A percentile compares a stretch with the other conserved stretches of the same genome.
These are phyloP conservation scores for Crax fasciolata DNA, from an alignment of 2,797 vertebrate genomes.

Conservation along the genomic window DNA sequence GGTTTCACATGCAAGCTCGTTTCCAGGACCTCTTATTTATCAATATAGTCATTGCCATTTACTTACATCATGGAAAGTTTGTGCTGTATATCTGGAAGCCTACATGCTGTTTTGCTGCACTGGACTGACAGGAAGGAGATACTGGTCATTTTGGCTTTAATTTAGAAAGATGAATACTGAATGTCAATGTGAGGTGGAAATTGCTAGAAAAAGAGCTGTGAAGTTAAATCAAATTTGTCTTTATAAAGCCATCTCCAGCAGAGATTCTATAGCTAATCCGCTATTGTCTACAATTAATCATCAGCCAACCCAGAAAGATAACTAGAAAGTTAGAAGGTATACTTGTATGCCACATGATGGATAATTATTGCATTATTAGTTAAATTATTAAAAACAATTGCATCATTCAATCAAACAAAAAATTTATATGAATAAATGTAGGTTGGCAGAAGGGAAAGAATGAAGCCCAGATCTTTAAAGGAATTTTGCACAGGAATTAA, in stretches of 20 bases:
- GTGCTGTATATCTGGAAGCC: background rate
- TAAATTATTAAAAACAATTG: background rate
- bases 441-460: background rate
- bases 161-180: background rate
- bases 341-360: background rate
- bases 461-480: background rate
- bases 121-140: background rate
- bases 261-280: background rate
- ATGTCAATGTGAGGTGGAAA: background rate
- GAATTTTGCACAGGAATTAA: background rate
- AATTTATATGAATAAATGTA: background rate
- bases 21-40: background rate
- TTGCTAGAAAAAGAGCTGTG: background rate
- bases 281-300: background rate
- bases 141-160: background rate
- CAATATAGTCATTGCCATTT: background rate
- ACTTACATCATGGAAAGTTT: background rate
- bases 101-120: background rate
- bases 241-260: background rate
- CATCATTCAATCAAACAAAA: background rate
- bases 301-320: background rate
- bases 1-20: background rate
- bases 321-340: background rate
- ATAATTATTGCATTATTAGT: background rate
- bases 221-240: constrained; percentile 24